Evolutionary conservation across 2,888 invertebrate species (phyloP), one percentile per base, ranked within the genome.

Genomic region (Parnassius mnemosyne): DNA sequence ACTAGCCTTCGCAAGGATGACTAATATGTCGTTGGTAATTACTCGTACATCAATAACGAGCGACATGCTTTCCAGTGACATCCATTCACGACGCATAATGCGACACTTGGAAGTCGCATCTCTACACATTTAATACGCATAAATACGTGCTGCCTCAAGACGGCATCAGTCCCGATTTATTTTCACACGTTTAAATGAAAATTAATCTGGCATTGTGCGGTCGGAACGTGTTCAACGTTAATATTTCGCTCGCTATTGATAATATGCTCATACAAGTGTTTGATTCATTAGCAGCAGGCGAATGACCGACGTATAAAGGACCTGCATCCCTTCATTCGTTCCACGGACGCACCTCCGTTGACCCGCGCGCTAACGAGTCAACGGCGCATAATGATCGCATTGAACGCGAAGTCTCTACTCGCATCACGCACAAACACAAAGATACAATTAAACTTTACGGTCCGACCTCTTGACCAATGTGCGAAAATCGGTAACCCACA

Each of bases 241-340:
- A 87, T 87, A 85, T 85, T 87, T 83, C 78, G 80, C 85, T 82
- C 76, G 76, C 80, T 84, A 88, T 89, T 89, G 87, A 84, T 85
- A 87, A 87, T 86, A 80, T 81, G 79, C 77, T 83, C 83, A 71
- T 79, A 80, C 80, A 85, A 80, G 78, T 79, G 79, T 83, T 83
- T 82, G 88, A 89, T 89, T 90, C 89, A 90, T 91, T 89, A 90
- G 82, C 83, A 67, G 74, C 75, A 68, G 88, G 87, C 81, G 80
- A 90, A 89, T 80, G 89, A 85, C 88, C 89, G 72, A 63, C 66
- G 78, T 70, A 88, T 88, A 90, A 89, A 88, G 81, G 84, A 83
- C 77, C 78, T 83, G 84, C 82, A 83, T 83, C 84, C 82, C 77
- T 81, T 75, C 83, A 81, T 84, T 86, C 84, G 84, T 83, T 83